A percentile compares a stretch with the other conserved stretches of the same genome.
Conservation (phyloP, 2,113 vertebrate genomes). For the Tringa solitaria region DNA sequence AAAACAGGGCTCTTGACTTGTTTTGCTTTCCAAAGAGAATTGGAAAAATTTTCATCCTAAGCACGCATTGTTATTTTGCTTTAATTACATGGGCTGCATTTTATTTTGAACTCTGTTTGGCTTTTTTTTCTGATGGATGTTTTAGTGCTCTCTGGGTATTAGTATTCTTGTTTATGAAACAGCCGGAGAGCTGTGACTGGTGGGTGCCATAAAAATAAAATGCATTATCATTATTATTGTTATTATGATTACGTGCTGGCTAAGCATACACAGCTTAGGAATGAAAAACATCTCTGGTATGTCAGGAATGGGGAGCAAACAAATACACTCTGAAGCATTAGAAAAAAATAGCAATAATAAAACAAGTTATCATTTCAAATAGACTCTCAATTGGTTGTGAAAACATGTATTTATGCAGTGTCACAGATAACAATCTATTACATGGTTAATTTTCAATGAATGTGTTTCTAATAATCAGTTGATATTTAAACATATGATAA, state of each 20-base stretch:
- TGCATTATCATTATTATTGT: slow-evolving; percentile 21
- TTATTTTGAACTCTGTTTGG: background rate
- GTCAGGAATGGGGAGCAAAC: slow-evolving; percentile 49
- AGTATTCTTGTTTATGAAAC: slow-evolving; percentile 29
- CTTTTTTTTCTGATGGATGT: background rate
- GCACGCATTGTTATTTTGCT: background rate
- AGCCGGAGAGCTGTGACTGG: background rate
- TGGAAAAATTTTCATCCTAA: background rate
- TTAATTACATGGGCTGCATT: background rate
- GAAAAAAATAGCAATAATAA: background rate
- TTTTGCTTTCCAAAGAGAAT: background rate
- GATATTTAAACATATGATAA: slow-evolving; percentile 19
- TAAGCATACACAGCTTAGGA: slow-evolving; percentile 32
- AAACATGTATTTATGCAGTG: slow-evolving; percentile 12
- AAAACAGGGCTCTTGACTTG: background rate
- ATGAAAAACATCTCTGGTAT: slow-evolving; percentile 46
- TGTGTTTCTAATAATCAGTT: slow-evolving; percentile 46
- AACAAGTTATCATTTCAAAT: background rate
- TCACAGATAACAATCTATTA: slow-evolving; percentile 40
- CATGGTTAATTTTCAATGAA: slow-evolving; percentile 35
- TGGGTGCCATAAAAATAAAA: slow-evolving; percentile 43
- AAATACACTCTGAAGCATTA: background rate
- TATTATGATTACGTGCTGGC: slow-evolving; percentile 24
- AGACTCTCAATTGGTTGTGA: background rate
- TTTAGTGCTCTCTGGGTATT: slow-evolving; percentile 14